Evolutionary conservation across 1,140 invertebrate species (phyloP), one percentile per base, ranked within the genome.

Genomic region (Dendroctonus ponderosae): DNA sequence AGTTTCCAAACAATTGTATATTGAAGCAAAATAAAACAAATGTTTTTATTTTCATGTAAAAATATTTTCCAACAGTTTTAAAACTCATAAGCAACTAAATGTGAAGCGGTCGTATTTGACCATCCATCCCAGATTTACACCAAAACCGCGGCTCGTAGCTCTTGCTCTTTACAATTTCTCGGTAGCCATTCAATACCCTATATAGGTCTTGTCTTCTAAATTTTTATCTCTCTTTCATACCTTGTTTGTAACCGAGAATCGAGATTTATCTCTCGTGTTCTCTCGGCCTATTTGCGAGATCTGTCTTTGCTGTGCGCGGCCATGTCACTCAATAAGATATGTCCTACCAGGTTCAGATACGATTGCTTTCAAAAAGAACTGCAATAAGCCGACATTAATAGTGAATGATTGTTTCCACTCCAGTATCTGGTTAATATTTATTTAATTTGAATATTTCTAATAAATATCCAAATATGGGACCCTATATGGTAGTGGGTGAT

Each of bases 211-310:
- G 70, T 74, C 71, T 74, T 74, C 71, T 72, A 75, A 76, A 75
- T 73, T 76, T 76, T 76, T 76, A 75, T 75, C 74, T 73, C 70
- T 74, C 72, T 69, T 70, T 71, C 74, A 71, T 71, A 71, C 75
- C 75, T 73, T 76, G 74, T 75, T 75, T 75, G 75, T 75, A 74
- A 69, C 70, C 70, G 69, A 66, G 71, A 69, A 64, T 68, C 69
- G 65, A 73, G 73, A 74, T 74, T 74, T 74, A 74, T 74, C 59
- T 67, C 41, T 46, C 63, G 41, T 71, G 69, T 71, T 65, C 59
- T 39, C 49, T 67, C 43, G 51, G 62, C 64, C 60, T 67, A 65
- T 70, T 67, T 67, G 66, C 69, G 65, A 67, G 65, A 67, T 60
- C 64, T 58, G 61, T 70, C 69, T 65, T 65, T 58, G 62, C 66